phyloP scores from a whole-genome alignment of 2,888 invertebrate species.

The Coecobrya sp. region DNA sequence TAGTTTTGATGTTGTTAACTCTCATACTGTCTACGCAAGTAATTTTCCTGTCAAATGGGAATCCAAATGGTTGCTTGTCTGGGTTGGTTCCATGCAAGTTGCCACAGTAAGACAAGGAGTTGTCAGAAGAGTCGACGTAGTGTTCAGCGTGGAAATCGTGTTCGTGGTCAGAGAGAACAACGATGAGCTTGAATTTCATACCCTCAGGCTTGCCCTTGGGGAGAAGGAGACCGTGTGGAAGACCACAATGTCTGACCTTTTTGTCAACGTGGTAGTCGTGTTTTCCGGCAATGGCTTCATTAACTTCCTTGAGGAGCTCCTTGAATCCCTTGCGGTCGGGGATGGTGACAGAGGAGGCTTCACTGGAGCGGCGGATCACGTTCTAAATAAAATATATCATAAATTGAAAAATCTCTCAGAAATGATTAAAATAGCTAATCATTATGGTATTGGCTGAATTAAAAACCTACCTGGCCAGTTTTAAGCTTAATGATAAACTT shows the following conservation, averaged over 20 bases:
- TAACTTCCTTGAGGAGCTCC: constrained; percentile 84
- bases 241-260: constrained; percentile 90
- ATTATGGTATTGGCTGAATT: neutral
- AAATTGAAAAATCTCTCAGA: neutral
- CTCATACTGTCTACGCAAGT: constrained; percentile 87
- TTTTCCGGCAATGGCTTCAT: constrained; percentile 83
- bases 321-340: constrained; percentile 86
- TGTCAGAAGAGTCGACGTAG: constrained; percentile 89
- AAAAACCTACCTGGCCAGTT: constrained; percentile 69
- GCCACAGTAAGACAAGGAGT: constrained; percentile 89
- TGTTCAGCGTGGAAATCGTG: constrained; percentile 88
- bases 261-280: constrained; percentile 84
- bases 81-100: constrained; percentile 88
- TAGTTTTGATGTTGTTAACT: constrained; percentile 85
- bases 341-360: constrained; percentile 86
- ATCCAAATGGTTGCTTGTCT: constrained; percentile 91
- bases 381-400: constrained; percentile 78
- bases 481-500: constrained; percentile 83
- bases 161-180: constrained; percentile 89
- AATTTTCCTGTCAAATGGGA: constrained; percentile 92
- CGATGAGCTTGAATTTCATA: constrained; percentile 90
- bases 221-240: constrained; percentile 92
- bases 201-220: constrained; percentile 92
- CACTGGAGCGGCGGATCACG: constrained; percentile 85
- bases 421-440: neutral